phyloP scores from a whole-genome alignment of 2,888 invertebrate genomes.

The Dromius quadrimaculatus region DNA sequence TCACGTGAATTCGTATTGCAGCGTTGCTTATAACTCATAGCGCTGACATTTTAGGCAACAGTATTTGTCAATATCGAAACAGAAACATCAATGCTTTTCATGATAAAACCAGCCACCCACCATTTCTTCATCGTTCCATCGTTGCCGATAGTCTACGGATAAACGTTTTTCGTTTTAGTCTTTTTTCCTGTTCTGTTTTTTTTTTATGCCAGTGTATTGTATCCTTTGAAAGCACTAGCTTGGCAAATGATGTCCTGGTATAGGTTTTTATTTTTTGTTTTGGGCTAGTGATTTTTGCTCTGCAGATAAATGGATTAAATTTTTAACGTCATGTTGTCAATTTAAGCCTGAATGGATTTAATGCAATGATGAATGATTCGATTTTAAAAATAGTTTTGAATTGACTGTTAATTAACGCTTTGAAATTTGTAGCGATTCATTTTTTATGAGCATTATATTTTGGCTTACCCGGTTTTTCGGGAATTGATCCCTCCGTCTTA shows the following conservation, averaged over 20 bases:
- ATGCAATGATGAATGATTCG: constrained; percentile 34
- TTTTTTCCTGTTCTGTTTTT: constrained; percentile 11
- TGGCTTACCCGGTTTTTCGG: too few species aligned
- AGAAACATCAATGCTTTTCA: constrained; percentile 14
- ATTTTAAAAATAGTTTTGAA: constrained; percentile 29
- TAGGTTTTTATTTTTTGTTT: constrained; percentile 28
- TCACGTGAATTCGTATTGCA: constrained; percentile 11
- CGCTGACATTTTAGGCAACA: constrained; percentile 24
- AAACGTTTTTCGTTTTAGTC: constrained; percentile 10
- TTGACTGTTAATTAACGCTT: constrained; percentile 32
- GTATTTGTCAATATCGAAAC: constrained; percentile 26
- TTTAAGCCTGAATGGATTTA: constrained; percentile 22
- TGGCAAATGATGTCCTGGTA: constrained; percentile 29
- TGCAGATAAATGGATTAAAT: constrained; percentile 29
- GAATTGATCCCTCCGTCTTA: too few species aligned
- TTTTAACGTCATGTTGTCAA: constrained; percentile 35
- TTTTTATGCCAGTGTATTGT: constrained; percentile 26
- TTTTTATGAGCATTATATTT: too few species aligned
- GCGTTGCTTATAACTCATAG: constrained; percentile 35
- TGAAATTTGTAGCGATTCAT: too few species aligned
- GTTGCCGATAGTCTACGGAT: constrained; percentile 11
- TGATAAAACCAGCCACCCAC: neutral
- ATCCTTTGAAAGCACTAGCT: constrained; percentile 27
- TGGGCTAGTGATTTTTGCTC: constrained; percentile 26
- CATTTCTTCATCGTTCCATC: neutral